These are phyloP conservation scores for Amblyjoppa fuscipennis DNA, from an alignment of 2,888 invertebrate species.

Conservation along the genomic window DNA sequence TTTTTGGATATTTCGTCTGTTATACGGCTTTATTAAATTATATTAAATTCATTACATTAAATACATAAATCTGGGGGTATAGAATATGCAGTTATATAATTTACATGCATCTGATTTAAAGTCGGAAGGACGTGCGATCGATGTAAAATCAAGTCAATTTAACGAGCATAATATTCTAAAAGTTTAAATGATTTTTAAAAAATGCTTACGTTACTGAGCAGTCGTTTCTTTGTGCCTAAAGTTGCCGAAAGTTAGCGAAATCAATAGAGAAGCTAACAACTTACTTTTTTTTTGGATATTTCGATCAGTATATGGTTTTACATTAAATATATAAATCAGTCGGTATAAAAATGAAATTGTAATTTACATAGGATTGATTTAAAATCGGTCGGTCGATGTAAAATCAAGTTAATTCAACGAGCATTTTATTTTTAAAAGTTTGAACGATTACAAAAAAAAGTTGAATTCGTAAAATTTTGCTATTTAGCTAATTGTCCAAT, in stretches of 20 bases:
- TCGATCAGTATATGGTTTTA: constrained; percentile 4
- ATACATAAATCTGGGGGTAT: neutral
- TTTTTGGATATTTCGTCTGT: constrained; percentile 3
- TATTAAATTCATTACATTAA: neutral
- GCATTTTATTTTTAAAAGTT: neutral
- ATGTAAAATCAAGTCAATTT: neutral
- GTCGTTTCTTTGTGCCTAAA: too few species aligned
- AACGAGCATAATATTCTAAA: neutral
- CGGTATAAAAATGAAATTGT: neutral
- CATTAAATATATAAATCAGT: neutral
- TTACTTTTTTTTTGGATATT: neutral
- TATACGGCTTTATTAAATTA: neutral
- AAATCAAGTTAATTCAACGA: neutral
- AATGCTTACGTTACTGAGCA: too few species aligned
- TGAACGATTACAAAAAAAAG: neutral
- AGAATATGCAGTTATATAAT: neutral
- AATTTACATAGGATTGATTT: neutral
- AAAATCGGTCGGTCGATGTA: neutral
- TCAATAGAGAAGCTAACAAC: constrained; percentile 3
- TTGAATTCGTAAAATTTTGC: neutral
- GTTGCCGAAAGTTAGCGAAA: neutral
- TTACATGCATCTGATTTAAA: neutral
- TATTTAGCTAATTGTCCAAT: constrained; percentile 11
- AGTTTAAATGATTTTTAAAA: too few species aligned
- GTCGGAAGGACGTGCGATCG: neutral